A percentile compares a stretch with the other conserved stretches of the same genome.
Conservation (phyloP, 2,888 invertebrate genomes). For the Tiliacea citrago region DNA sequence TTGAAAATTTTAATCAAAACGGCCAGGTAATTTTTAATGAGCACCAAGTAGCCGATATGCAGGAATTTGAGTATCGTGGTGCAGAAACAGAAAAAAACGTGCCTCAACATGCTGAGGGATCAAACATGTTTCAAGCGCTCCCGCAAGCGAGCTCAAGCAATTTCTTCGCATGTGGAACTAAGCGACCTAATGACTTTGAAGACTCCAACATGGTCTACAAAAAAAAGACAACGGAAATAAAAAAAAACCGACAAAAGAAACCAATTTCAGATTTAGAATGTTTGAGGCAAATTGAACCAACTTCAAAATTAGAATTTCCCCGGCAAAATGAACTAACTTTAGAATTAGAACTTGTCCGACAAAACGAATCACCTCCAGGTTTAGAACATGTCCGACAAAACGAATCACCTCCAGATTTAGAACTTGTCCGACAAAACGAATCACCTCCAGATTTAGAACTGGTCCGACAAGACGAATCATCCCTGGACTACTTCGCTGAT, state of each 20-base stretch:
- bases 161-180: conserved; percentile 57
- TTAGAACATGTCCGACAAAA: neutral
- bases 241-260: conserved; percentile 32
- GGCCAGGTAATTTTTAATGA: neutral
- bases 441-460: conserved; percentile 5
- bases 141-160: conserved; percentile 39
- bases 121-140: conserved; percentile 5
- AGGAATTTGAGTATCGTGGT: neutral
- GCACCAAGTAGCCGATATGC: neutral
- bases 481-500: conserved; percentile 70
- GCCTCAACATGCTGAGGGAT: conserved; percentile 2
- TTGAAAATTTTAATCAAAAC: conserved; percentile 17
- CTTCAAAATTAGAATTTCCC: neutral
- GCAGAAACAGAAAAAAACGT: conserved; percentile 1
- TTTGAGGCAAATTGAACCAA: neutral
- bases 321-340: neutral
- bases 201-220: conserved; percentile 61
- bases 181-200: conserved; percentile 65
- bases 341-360: neutral
- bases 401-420: neutral
- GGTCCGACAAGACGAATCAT: conserved; percentile 16
- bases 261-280: conserved; percentile 19
- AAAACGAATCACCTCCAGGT: neutral
- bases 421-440: conserved; percentile 33
- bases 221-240: conserved; percentile 64